phyloP scores from a whole-genome alignment of 1,140 invertebrate species.

The Elymnias hypermnestra region DNA sequence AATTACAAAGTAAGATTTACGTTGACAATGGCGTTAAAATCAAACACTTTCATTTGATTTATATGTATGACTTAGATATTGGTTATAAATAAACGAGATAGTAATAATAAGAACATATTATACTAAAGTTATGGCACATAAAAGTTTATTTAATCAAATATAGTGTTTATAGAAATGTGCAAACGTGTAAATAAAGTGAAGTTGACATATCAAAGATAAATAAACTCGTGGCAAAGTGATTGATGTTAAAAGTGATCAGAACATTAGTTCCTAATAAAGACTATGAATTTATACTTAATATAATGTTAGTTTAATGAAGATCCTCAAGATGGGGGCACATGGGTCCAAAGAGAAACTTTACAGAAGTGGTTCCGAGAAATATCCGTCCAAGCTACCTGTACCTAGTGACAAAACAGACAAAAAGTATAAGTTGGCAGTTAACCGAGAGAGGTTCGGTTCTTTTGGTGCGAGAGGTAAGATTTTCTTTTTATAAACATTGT shows the following conservation, averaged over 20 bases:
- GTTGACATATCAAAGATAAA: too few relatives aligned
- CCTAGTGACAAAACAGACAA: conserved; percentile 56
- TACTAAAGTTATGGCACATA: conserved; percentile 9
- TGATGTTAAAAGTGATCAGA: conserved; percentile 24
- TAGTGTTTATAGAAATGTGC: too few relatives aligned
- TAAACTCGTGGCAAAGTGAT: conserved; percentile 4
- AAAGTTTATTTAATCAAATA: too few relatives aligned
- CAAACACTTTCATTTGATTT: too few relatives aligned
- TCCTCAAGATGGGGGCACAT: conserved; percentile 80
- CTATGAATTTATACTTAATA: conserved; percentile 20
- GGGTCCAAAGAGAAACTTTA: conserved; percentile 82
- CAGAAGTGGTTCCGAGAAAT: conserved; percentile 77
- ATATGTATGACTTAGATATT: too few relatives aligned
- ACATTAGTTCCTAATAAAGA: conserved; percentile 21
- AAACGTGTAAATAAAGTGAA: too few relatives aligned
- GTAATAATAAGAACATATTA: too few relatives aligned
- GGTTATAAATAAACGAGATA: too few relatives aligned
- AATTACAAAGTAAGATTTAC: too few relatives aligned
- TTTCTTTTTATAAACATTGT: background rate
- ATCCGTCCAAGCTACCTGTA: conserved; percentile 68
- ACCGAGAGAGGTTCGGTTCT: conserved; percentile 77
- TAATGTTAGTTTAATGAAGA: conserved; percentile 54
- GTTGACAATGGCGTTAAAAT: too few relatives aligned
- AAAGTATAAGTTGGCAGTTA: conserved; percentile 69
- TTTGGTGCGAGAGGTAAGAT: conserved; percentile 75